Evolutionary conservation across 64 coral and sea anemone species (phyloP), one percentile per base, ranked within the genome.

Genomic region (Trachythela sp.): DNA sequence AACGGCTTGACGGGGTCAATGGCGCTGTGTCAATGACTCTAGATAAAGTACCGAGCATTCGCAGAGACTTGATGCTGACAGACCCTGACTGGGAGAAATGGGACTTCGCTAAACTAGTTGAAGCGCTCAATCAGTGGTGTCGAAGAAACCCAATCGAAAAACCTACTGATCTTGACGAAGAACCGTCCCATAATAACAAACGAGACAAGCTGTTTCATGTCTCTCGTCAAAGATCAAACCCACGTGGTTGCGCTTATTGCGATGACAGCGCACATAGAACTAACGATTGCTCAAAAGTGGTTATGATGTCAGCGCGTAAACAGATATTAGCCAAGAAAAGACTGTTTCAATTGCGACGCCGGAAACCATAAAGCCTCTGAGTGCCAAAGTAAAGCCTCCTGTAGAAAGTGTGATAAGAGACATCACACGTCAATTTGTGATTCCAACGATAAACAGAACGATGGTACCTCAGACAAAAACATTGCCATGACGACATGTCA

Each of bases 401-500:
- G 71, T 27, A 58, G 54, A 58, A 58, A 77, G 30, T 77, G 71
- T 26, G 36, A 77, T 5, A 9, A 77, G 36, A 32, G 71, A 32
- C 71, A 77, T 39, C 71, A 77, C 71, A 36, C 71, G 71, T 77
- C 71, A 2, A 77, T 77, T n/a, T 77, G 36, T 39, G 36, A 77
- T 36, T 35, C 29, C 8, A 4, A 77, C 71, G 36, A 32, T n/a
- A 34, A 77, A 2, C 2, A 77, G 4, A 27, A 77, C 24, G 30
- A 13, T n/a, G 71, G 17, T 9, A 22, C 54, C 24, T 58, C 54
- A 6, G 7, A 13, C 54, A n/a, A 58, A 58, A 58, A 58, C 54
- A 77, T 85, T 30, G 83, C 83, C 83, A 84, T 91, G 64, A 91
- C 22, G 15, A 91, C 59, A 48, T 72, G 70, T 54, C 84, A 76